Percentiles rank a stretch among this genome's conserved stretches.
Evolutionary conservation across 2,888 invertebrate species (phyloP).

Genomic region (Augiades crinisus): DNA sequence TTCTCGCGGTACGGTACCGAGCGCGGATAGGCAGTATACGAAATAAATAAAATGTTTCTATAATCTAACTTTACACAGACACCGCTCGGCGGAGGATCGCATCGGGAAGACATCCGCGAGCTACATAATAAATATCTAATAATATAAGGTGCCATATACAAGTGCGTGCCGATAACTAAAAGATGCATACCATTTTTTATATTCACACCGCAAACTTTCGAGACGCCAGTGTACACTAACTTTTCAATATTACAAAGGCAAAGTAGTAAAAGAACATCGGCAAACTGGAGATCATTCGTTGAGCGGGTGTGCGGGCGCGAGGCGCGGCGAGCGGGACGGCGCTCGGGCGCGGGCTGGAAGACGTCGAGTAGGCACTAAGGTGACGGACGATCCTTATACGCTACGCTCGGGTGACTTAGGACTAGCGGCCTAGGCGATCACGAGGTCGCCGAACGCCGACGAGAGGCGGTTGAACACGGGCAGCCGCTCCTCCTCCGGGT

Average conservation of each 20-base stretch:
- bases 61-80: conserved; percentile 80
- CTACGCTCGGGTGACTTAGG: conserved; percentile 73
- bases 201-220: conserved; percentile 80
- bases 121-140: conserved; percentile 79
- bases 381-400: conserved; percentile 72
- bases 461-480: conserved; percentile 86
- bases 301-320: conserved; percentile 72
- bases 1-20: conserved; percentile 79
- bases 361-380: conserved; percentile 76
- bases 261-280: conserved; percentile 71
- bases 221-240: conserved; percentile 75
- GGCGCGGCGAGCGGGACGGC: conserved; percentile 62
- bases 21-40: conserved; percentile 78
- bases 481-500: conserved; percentile 84
- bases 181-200: conserved; percentile 68
- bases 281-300: conserved; percentile 80
- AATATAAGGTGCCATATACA: conserved; percentile 79
- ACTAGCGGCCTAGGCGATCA: conserved; percentile 73
- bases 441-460: conserved; percentile 73
- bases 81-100: conserved; percentile 80
- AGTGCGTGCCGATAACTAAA: conserved; percentile 77
- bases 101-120: conserved; percentile 79
- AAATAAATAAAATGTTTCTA: conserved; percentile 79
- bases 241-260: conserved; percentile 73
- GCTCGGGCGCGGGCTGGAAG: conserved; percentile 73